A percentile compares a stretch with the other conserved stretches of the same genome.
Evolutionary conservation across 2,888 invertebrate genomes (phyloP).

Genomic region (Melinaea marsaeus): DNA sequence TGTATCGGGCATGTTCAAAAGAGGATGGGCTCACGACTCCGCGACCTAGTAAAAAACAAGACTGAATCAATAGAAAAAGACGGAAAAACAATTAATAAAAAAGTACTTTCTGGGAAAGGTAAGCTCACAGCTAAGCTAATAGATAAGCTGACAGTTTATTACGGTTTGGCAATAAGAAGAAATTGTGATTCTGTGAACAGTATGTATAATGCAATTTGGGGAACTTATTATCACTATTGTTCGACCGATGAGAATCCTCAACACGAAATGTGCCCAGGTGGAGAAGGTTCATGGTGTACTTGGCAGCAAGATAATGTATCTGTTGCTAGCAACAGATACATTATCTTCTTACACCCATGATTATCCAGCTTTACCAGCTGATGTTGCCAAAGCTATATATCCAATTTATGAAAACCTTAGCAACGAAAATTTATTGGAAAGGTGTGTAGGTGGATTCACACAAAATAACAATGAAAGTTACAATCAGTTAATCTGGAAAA

Average conservation of each 20-base stretch:
- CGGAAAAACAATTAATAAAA: no score
- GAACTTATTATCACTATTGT: constrained; percentile 1
- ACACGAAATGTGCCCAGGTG: neutral
- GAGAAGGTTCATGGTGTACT: neutral
- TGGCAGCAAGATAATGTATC: no score
- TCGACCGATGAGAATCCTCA: constrained; percentile 1
- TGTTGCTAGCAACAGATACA: neutral
- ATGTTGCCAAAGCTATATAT: constrained; percentile 14
- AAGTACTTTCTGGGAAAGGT: constrained; percentile 16
- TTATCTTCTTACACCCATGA: constrained; percentile 3
- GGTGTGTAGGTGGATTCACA: constrained; percentile 10
- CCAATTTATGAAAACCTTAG: constrained; percentile 14
- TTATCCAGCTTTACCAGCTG: constrained; percentile 9
- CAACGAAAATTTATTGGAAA: constrained; percentile 11
- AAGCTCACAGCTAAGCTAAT: constrained; percentile 36
- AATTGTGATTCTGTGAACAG: constrained; percentile 23
- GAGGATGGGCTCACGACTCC: constrained; percentile 14
- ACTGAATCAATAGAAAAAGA: no score
- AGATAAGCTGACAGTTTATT: constrained; percentile 39
- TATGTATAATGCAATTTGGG: constrained; percentile 4
- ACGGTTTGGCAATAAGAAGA: constrained; percentile 40
- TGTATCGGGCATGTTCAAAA: constrained; percentile 13
- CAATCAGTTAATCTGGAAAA: constrained; percentile 7
- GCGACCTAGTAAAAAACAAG: neutral
- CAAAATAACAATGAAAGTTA: constrained; percentile 12